Conservation (phyloP, 2,797 vertebrate species). For the Pseudochirops corinnae region DNA sequence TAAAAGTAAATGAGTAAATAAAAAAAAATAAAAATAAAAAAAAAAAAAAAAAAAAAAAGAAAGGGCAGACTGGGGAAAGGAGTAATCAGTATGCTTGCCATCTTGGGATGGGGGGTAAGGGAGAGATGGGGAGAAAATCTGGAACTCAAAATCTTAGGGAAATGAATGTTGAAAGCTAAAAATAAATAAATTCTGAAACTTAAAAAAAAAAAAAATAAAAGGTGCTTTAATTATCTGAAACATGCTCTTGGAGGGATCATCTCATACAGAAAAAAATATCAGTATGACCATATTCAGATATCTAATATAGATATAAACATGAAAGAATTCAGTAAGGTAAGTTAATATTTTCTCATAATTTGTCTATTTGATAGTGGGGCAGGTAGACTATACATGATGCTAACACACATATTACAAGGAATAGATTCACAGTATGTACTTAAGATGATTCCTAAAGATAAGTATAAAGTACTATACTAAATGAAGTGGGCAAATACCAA, state of each 20-base stretch:
- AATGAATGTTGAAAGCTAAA: too few relatives aligned
- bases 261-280: not conserved
- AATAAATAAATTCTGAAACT: too few relatives aligned
- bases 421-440: not conserved
- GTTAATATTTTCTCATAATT: not conserved
- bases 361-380: not conserved
- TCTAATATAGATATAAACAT: not conserved
- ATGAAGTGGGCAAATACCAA: not conserved
- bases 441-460: not conserved
- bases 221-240: not conserved
- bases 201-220: too few relatives aligned
- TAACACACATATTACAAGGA: not conserved
- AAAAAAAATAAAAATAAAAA: too few relatives aligned
- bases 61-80: too few relatives aligned
- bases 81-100: too few relatives aligned
- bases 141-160: too few relatives aligned
- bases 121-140: too few relatives aligned
- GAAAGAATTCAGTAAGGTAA: not conserved
- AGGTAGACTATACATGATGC: not conserved
- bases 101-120: too few relatives aligned
- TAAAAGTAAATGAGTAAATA: too few relatives aligned
- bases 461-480: not conserved
- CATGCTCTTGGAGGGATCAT: not conserved
- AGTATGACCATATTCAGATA: not conserved
- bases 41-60: too few relatives aligned